A percentile compares a stretch with the other conserved stretches of the same genome.
Conservation (phyloP, 2,888 invertebrate species). For the Tetragonisca angustula region DNA sequence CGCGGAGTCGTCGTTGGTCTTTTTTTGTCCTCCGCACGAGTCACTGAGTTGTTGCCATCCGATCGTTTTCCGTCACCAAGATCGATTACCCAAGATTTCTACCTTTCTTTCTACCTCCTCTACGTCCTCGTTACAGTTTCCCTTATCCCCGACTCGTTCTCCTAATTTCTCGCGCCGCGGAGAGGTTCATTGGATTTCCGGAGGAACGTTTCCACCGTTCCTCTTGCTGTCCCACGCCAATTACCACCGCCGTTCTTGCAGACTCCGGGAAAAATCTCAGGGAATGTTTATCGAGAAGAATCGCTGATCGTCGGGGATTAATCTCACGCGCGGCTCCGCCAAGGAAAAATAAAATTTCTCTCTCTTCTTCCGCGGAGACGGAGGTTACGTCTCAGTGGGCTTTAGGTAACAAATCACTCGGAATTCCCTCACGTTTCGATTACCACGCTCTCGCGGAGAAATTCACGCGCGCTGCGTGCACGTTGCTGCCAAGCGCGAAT, state of each 20-base stretch:
- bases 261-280: background rate
- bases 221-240: background rate
- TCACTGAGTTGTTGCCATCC: background rate
- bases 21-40: background rate
- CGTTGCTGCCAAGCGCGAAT: background rate
- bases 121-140: background rate
- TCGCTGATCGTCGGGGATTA: conserved; percentile 5
- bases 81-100: conserved; percentile 59
- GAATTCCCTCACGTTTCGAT: background rate
- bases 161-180: conserved; percentile 14
- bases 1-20: conserved; percentile 63
- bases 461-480: background rate
- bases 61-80: conserved; percentile 19
- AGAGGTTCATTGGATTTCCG: conserved; percentile 12
- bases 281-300: conserved; percentile 1
- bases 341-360: background rate
- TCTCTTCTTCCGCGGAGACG: no score
- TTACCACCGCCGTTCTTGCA: background rate
- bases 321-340: background rate
- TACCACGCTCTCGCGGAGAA: background rate
- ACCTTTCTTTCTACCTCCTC: background rate
- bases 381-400: no score
- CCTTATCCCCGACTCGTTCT: conserved; percentile 1
- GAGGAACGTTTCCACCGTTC: conserved; percentile 22
- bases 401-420: background rate